Evolutionary conservation across 2,797 vertebrate genomes (phyloP).

Genomic region (Melanotaenia nigrans): DNA sequence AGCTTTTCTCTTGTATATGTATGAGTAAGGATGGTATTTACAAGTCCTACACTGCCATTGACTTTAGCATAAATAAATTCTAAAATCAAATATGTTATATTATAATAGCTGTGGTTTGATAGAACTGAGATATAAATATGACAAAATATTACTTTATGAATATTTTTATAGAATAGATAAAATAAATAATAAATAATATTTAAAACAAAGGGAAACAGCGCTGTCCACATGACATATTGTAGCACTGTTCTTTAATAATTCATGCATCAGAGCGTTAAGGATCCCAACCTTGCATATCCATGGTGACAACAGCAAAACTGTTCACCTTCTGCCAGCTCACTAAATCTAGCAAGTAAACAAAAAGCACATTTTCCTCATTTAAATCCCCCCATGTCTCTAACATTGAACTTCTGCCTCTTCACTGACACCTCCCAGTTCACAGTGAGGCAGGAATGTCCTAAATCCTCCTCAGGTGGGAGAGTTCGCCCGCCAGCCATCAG

Average conservation of each 20-base stretch:
- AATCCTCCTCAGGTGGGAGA: slow-evolving; percentile 77
- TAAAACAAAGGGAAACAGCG: too few species aligned
- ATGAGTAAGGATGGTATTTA: too few species aligned
- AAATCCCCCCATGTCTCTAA: slow-evolving; percentile 36
- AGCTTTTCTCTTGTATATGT: too few species aligned
- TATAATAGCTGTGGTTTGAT: too few species aligned
- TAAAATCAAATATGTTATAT: too few species aligned
- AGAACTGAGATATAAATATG: too few species aligned
- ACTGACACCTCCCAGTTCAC: slow-evolving; percentile 66
- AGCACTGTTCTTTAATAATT: too few species aligned
- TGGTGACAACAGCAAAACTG: slow-evolving; percentile 26
- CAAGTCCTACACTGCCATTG: too few species aligned
- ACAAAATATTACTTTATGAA: too few species aligned
- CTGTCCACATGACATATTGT: too few species aligned
- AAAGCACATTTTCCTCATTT: slow-evolving; percentile 39
- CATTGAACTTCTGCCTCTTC: slow-evolving; percentile 53
- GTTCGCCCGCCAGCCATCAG: slow-evolving; percentile 52
- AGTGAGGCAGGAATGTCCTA: slow-evolving; percentile 73
- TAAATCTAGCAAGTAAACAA: slow-evolving; percentile 28
- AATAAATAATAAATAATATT: background rate
- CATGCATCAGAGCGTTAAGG: too few species aligned
- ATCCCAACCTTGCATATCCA: slow-evolving; percentile 10
- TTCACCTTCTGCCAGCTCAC: slow-evolving; percentile 32
- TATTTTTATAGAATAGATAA: background rate
- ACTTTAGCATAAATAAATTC: too few species aligned